phyloP scores from a whole-genome alignment of 2,797 vertebrate species.

The Megalops cyprinoides region DNA sequence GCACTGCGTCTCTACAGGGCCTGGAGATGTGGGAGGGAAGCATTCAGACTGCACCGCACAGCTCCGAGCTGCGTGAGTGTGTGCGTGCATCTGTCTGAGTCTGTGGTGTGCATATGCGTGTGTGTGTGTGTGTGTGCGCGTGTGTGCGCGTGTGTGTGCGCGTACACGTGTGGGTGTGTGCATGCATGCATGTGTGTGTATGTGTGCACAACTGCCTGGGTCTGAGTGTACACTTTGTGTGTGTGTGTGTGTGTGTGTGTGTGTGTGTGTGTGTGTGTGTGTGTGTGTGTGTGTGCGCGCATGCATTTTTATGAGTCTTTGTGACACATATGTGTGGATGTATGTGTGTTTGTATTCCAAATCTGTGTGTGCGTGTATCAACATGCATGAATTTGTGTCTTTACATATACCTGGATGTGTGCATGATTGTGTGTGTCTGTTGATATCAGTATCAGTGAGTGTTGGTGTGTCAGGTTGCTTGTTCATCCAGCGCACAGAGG shows the following conservation, averaged over 20 bases:
- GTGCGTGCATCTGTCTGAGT: background rate
- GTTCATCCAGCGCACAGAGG: too few species aligned
- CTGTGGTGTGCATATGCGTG: background rate
- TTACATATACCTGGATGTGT: too few species aligned
- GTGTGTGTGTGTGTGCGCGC: constrained; percentile 15
- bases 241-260: background rate
- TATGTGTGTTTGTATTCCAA: too few species aligned
- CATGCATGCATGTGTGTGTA: background rate
- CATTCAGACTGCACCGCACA: background rate
- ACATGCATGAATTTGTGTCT: background rate
- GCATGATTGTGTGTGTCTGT: background rate
- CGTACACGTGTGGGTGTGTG: too few species aligned
- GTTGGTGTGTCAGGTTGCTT: too few species aligned
- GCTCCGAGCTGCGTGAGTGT: background rate
- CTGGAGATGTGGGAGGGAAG: constrained; percentile 15
- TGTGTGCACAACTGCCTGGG: too few species aligned
- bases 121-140: background rate
- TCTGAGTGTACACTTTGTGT: background rate
- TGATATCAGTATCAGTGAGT: background rate
- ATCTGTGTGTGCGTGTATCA: too few species aligned
- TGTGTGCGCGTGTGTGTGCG: background rate
- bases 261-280: background rate
- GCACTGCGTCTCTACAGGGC: background rate
- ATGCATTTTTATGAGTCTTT: background rate
- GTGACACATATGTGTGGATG: background rate